Evolutionary conservation across 2,888 invertebrate species (phyloP).

Genomic region (Augiades crinisus): DNA sequence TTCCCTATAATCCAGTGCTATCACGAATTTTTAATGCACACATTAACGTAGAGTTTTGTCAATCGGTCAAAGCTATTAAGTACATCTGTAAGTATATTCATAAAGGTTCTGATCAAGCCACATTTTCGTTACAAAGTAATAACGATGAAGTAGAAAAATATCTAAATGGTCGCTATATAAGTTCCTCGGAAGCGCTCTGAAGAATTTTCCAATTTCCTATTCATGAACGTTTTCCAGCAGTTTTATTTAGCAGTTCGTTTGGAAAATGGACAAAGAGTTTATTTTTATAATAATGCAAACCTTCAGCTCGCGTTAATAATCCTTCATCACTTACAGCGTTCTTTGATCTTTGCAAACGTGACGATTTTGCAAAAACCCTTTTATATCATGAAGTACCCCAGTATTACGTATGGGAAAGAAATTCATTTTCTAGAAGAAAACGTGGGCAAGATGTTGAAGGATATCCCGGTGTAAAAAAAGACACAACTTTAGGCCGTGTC

Average conservation of each 20-base stretch:
- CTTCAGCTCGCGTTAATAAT: constrained; percentile 5
- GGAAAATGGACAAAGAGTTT: constrained; percentile 30
- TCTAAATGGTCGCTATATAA: constrained; percentile 8
- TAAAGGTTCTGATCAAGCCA: constrained; percentile 36
- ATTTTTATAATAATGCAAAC: constrained; percentile 28
- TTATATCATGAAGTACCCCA: constrained; percentile 33
- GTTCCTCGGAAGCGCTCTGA: constrained; percentile 30
- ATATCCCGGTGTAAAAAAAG: constrained; percentile 32
- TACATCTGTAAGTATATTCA: background rate
- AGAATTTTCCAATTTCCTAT: constrained; percentile 27
- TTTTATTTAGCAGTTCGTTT: constrained; percentile 31
- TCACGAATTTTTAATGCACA: constrained; percentile 2
- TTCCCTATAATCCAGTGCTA: constrained; percentile 47
- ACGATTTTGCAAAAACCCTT: constrained; percentile 35
- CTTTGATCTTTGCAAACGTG: constrained; percentile 20
- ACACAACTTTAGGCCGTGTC: constrained; percentile 34
- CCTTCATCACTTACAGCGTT: background rate
- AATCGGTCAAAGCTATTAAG: background rate
- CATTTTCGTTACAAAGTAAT: constrained; percentile 45
- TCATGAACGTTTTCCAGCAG: constrained; percentile 29
- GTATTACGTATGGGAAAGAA: constrained; percentile 32
- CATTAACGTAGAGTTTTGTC: background rate
- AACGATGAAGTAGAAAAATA: constrained; percentile 5
- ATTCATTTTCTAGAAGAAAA: constrained; percentile 27
- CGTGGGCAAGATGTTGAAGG: constrained; percentile 30